Conservation (phyloP, 2,888 invertebrate genomes). For the Psococerastis gibbosa region DNA sequence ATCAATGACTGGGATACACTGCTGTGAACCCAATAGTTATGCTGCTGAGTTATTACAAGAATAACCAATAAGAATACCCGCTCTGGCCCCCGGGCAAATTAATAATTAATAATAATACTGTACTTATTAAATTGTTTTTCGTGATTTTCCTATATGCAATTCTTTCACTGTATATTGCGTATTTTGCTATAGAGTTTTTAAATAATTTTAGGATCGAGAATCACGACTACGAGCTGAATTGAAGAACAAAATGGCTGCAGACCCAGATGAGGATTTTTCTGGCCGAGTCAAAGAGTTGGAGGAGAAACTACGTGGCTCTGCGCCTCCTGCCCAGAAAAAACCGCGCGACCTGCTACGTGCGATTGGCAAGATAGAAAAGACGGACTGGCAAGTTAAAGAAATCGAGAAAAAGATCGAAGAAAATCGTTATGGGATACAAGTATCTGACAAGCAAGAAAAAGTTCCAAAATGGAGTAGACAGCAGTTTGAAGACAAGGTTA, state of each 20-base stretch:
- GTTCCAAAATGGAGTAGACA: slow-evolving; percentile 86
- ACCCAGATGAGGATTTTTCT: slow-evolving; percentile 34
- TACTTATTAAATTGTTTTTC: too few relatives aligned
- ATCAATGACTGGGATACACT: too few relatives aligned
- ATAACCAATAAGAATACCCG: too few relatives aligned
- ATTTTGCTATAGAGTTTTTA: too few relatives aligned
- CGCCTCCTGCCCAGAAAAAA: slow-evolving; percentile 43
- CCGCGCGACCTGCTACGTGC: slow-evolving; percentile 72
- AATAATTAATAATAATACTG: too few relatives aligned
- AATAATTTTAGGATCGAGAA: slow-evolving; percentile 26
- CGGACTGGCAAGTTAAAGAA: slow-evolving; percentile 80
- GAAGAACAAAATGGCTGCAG: slow-evolving; percentile 23
- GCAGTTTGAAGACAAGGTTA: slow-evolving; percentile 34
- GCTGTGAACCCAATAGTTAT: too few relatives aligned
- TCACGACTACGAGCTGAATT: slow-evolving; percentile 26
- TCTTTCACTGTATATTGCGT: too few relatives aligned
- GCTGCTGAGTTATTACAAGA: too few relatives aligned
- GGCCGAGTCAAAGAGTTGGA: slow-evolving; percentile 54
- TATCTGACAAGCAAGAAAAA: slow-evolving; percentile 39
- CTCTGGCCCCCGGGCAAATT: too few relatives aligned
- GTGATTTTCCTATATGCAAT: too few relatives aligned
- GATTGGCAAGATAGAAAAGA: slow-evolving; percentile 70
- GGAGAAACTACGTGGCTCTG: slow-evolving; percentile 47
- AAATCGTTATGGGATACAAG: slow-evolving; percentile 45
- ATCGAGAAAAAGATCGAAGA: slow-evolving; percentile 77